phyloP scores from a whole-genome alignment of 2,797 vertebrate genomes.

The Anguilla anguilla region DNA sequence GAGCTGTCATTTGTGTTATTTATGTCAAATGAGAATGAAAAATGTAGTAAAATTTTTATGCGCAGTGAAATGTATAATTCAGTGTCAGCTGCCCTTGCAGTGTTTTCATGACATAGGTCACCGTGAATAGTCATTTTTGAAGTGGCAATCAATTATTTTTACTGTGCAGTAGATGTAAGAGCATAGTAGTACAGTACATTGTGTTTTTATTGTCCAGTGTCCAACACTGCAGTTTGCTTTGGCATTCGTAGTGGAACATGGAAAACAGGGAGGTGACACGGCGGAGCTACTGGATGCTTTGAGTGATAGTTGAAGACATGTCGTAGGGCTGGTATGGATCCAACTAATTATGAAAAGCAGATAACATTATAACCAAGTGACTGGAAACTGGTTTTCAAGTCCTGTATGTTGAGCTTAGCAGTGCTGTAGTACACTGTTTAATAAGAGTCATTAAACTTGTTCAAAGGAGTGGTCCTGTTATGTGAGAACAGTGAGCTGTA shows the following conservation, averaged over 20 bases:
- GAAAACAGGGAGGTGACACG: not conserved
- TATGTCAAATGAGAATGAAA: not conserved
- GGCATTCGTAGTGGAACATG: not conserved
- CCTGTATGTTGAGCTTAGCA: not conserved
- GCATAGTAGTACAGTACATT: not conserved
- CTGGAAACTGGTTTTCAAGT: not conserved
- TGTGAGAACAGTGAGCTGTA: not conserved
- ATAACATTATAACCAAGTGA: not conserved
- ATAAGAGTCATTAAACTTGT: not conserved
- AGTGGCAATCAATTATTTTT: not conserved
- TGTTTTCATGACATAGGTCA: not conserved
- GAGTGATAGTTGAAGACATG: not conserved
- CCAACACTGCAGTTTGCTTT: not conserved
- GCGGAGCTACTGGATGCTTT: not conserved
- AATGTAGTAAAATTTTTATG: not conserved
- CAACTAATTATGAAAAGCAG: not conserved
- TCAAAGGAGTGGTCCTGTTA: constrained; percentile 1
- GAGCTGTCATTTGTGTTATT: not conserved
- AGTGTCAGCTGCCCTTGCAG: not conserved
- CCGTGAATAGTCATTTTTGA: not conserved
- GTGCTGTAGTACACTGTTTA: not conserved
- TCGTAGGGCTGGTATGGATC: not conserved
- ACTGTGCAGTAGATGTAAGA: not conserved
- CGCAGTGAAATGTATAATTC: not conserved
- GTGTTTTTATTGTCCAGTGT: not conserved